phyloP scores from a whole-genome alignment of 2,797 vertebrate genomes.

The Esox lucius region DNA sequence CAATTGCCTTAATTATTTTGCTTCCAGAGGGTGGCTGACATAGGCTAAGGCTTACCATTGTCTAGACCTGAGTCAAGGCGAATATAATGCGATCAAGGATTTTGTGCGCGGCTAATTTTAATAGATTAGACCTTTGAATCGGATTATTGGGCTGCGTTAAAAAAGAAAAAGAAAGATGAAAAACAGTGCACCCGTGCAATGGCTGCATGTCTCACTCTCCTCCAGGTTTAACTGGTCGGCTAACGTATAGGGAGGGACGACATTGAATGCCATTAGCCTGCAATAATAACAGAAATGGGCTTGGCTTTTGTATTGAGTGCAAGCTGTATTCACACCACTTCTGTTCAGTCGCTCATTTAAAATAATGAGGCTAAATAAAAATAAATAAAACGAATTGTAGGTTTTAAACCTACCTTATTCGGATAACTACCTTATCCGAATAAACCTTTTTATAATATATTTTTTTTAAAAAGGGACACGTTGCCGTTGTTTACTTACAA shows the following conservation, averaged over 20 bases:
- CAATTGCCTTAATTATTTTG: conserved; percentile 17
- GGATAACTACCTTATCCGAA: too few relatives aligned
- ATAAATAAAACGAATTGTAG: not conserved
- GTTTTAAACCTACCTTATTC: too few relatives aligned
- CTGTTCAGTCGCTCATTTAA: not conserved
- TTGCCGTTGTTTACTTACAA: conserved; percentile 2
- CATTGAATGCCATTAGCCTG: not conserved
- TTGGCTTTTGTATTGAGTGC: conserved; percentile 7
- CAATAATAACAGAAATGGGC: conserved; percentile 28
- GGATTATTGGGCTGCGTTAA: conserved; percentile 46
- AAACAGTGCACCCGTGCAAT: conserved; percentile 41
- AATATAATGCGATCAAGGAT: conserved; percentile 4
- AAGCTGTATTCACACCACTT: not conserved
- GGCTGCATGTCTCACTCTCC: conserved; percentile 17
- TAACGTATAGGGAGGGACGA: conserved; percentile 8
- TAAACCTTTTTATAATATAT: not conserved
- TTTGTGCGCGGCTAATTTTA: conserved; percentile 7
- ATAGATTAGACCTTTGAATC: conserved; percentile 28
- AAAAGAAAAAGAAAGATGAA: conserved; percentile 47
- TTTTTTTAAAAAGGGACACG: not conserved
- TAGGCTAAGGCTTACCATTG: not conserved
- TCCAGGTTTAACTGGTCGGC: not conserved
- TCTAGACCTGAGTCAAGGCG: not conserved
- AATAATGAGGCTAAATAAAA: not conserved
- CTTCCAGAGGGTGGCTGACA: not conserved